phyloP scores from a whole-genome alignment of 2,888 invertebrate genomes.

The Tetanocera ferruginea region DNA sequence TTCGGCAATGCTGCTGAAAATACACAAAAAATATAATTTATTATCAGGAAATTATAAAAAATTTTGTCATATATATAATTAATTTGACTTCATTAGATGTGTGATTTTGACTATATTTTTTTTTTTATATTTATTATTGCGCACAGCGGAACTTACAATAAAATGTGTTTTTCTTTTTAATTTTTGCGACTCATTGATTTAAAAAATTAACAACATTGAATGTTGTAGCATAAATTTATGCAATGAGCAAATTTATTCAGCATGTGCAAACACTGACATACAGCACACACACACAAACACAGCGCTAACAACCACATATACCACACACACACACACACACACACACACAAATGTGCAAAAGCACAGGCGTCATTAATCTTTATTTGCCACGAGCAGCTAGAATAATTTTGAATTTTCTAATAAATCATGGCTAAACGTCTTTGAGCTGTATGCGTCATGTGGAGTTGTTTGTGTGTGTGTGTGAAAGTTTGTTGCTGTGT shows the following conservation, averaged over 20 bases:
- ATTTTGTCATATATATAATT: neutral
- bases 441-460: neutral
- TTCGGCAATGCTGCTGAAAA: no score
- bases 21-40: no score
- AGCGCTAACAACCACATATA: neutral
- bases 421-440: constrained; percentile 35
- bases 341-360: neutral
- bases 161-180: neutral
- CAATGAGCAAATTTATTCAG: neutral
- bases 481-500: neutral
- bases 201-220: neutral
- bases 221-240: neutral
- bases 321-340: constrained; percentile 2
- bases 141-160: no score
- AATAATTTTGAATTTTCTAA: constrained; percentile 37
- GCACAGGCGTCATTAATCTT: constrained; percentile 35
- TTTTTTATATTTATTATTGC: no score
- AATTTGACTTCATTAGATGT: neutral
- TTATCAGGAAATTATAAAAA: no score
- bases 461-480: neutral
- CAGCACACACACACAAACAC: constrained; percentile 1
- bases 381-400: constrained; percentile 35
- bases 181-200: constrained; percentile 11
- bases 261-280: neutral
- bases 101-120: no score